Evolutionary conservation across 2,797 vertebrate species (phyloP).

Genomic region (Pogoniulus pusillus): DNA sequence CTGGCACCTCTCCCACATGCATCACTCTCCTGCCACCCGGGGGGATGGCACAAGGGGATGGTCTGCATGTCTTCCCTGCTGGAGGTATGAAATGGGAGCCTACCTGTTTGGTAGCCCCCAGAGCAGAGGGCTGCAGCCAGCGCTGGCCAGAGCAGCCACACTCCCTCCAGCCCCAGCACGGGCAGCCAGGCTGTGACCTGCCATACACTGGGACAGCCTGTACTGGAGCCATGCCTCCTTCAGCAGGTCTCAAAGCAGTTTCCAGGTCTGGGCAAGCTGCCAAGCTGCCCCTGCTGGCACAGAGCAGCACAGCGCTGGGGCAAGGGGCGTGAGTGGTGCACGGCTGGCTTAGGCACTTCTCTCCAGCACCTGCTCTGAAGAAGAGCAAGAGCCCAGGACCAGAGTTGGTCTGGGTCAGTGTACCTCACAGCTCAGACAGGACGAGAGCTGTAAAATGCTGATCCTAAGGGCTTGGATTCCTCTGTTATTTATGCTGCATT

Average conservation of each 20-base stretch:
- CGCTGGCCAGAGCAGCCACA: neutral
- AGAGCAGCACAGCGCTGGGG: neutral
- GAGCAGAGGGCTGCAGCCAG: neutral
- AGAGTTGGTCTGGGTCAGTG: rapidly evolving
- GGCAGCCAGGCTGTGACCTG: rapidly evolving
- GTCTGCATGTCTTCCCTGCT: rapidly evolving
- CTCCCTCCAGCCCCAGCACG: neutral
- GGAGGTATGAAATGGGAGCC: neutral
- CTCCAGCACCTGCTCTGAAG: rapidly evolving
- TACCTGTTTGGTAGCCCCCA: rapidly evolving
- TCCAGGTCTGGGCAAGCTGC: neutral
- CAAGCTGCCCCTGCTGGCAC: neutral
- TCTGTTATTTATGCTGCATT: neutral
- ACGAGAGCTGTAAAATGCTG: neutral
- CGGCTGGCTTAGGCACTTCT: neutral
- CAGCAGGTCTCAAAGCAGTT: neutral
- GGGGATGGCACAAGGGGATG: neutral
- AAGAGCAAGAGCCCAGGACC: neutral
- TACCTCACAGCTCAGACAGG: neutral
- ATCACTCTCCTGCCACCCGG: rapidly evolving
- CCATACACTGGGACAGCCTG: rapidly evolving
- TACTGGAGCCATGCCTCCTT: neutral
- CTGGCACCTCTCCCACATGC: rapidly evolving
- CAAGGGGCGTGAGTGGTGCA: neutral
- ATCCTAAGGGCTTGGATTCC: neutral